Percentiles rank a stretch among this genome's conserved stretches.
These are phyloP conservation scores for Phaethornis superciliosus DNA, from an alignment of 2,113 vertebrate species.

Conservation along the genomic window DNA sequence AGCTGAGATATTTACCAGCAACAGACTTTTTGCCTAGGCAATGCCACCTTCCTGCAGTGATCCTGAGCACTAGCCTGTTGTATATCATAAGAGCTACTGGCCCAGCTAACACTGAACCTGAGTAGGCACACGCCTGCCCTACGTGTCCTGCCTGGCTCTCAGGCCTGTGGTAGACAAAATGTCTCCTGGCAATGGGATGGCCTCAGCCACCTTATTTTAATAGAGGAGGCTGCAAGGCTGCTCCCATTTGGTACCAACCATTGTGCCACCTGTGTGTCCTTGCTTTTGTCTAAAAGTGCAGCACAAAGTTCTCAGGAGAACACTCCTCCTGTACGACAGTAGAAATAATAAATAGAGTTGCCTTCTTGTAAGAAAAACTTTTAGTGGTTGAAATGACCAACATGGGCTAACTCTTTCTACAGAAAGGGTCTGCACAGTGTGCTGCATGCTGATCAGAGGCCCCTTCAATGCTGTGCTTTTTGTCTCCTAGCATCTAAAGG, in stretches of 20 bases:
- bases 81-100: not conserved
- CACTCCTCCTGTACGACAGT: not conserved
- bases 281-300: not conserved
- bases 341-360: not conserved
- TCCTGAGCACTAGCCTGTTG: not conserved
- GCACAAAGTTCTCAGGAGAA: not conserved
- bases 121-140: not conserved
- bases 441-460: not conserved
- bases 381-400: not conserved
- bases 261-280: not conserved
- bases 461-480: not conserved
- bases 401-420: not conserved
- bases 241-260: not conserved
- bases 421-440: not conserved
- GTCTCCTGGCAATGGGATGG: rapidly evolving
- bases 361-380: not conserved
- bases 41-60: not conserved
- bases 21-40: not conserved
- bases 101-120: not conserved
- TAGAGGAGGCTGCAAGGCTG: not conserved
- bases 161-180: not conserved
- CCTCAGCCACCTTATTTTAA: not conserved
- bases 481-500: not conserved
- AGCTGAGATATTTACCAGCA: not conserved
- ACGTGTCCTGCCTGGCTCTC: not conserved